Conservation (phyloP, 2,888 invertebrate species). For the Agrotis exclamationis region DNA sequence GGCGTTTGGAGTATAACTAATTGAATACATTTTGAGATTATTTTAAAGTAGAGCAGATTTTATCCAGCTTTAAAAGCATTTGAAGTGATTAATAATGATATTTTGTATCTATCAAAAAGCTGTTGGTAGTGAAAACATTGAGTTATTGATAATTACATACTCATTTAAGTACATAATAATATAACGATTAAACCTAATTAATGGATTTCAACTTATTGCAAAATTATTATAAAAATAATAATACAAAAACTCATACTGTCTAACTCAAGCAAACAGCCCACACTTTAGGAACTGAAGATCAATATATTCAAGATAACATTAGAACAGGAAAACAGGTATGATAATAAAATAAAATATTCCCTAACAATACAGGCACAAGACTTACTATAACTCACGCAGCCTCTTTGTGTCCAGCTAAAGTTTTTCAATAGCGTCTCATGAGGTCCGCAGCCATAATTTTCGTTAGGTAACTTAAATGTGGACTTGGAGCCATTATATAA, state of each 20-base stretch:
- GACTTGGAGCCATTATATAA: conserved; percentile 85
- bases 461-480: conserved; percentile 84
- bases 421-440: conserved; percentile 80
- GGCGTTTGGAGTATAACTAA: too few species aligned
- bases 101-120: too few species aligned
- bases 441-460: conserved; percentile 80
- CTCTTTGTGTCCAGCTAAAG: conserved; percentile 78
- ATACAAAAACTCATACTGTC: conserved; percentile 4
- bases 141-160: too few species aligned
- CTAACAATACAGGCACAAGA: conserved; percentile 66
- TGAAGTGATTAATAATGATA: too few species aligned
- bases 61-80: too few species aligned
- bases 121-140: too few species aligned
- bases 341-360: conserved; percentile 63
- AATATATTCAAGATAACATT: conserved; percentile 38
- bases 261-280: not conserved
- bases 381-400: conserved; percentile 72
- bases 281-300: conserved; percentile 34
- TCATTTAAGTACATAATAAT: too few species aligned
- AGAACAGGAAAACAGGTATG: conserved; percentile 55
- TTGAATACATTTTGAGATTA: too few species aligned
- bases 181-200: too few species aligned
- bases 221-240: conserved; percentile 5
- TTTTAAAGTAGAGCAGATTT: too few species aligned
- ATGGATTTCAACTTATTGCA: not conserved